These are phyloP conservation scores for Thamnophis elegans DNA, from an alignment of 2,797 vertebrate species.

Conservation along the genomic window DNA sequence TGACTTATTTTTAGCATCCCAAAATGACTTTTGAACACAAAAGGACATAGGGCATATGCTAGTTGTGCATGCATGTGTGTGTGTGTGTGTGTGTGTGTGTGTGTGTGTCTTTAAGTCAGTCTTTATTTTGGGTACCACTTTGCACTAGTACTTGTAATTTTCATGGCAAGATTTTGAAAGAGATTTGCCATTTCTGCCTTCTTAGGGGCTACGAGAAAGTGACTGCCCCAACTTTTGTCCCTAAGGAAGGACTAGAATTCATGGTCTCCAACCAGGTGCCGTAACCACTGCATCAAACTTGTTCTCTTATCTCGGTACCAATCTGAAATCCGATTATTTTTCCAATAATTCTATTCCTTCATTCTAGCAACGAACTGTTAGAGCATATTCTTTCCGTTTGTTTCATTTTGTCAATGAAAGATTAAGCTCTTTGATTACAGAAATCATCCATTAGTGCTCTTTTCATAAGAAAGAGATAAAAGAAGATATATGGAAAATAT, in stretches of 20 bases:
- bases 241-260: not conserved
- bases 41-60: no score
- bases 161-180: not conserved
- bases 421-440: constrained; percentile 41
- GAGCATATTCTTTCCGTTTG: not conserved
- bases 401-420: not conserved
- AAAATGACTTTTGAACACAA: not conserved
- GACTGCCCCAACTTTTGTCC: not conserved
- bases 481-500: constrained; percentile 44
- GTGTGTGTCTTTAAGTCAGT: not conserved
- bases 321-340: not conserved
- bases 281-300: not conserved
- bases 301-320: no score
- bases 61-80: not conserved
- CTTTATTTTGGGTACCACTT: not conserved
- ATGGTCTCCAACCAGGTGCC: not conserved
- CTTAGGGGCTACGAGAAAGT: not conserved
- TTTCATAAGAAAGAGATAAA: constrained; percentile 22
- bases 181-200: not conserved
- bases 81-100: no score
- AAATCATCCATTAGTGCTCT: constrained; percentile 44
- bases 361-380: not conserved
- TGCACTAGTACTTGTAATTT: not conserved
- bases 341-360: not conserved
- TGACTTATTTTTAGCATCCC: not conserved